Percentiles rank a stretch among this genome's conserved stretches.
These are phyloP conservation scores for Craterocephalus amniculus DNA, from an alignment of 2,797 vertebrate genomes.

Conservation along the genomic window DNA sequence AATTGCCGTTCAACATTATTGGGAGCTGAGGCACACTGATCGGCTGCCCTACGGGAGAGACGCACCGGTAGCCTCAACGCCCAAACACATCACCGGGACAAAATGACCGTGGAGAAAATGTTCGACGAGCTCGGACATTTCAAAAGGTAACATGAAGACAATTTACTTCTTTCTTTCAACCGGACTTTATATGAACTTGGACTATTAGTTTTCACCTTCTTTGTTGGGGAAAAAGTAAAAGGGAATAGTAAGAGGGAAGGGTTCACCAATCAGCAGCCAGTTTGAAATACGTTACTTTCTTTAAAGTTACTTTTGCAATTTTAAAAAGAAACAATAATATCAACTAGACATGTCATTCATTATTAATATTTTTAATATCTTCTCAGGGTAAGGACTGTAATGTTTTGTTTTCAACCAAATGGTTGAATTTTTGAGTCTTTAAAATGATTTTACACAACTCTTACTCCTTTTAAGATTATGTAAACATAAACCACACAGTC, in stretches of 20 bases:
- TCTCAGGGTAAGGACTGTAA: no score
- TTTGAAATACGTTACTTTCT: not conserved
- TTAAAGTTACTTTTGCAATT: not conserved
- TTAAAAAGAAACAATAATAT: not conserved
- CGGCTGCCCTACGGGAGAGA: slow-evolving; percentile 21
- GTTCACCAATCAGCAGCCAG: not conserved
- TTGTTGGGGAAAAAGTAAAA: not conserved
- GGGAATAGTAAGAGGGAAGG: no score
- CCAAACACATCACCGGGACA: not conserved
- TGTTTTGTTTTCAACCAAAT: no score
- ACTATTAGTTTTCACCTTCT: not conserved
- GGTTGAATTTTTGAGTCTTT: no score
- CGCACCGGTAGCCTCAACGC: slow-evolving; percentile 31
- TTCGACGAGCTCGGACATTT: slow-evolving; percentile 87
- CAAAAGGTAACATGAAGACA: slow-evolving; percentile 67
- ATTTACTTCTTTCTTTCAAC: not conserved
- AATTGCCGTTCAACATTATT: slow-evolving; percentile 20
- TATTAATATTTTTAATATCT: not conserved
- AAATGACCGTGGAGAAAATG: slow-evolving; percentile 80
- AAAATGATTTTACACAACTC: no score
- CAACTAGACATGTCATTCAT: not conserved
- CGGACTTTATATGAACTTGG: not conserved
- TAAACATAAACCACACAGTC: no score
- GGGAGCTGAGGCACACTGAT: slow-evolving; percentile 13
- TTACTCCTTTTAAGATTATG: no score